Percentiles rank a stretch among this genome's conserved stretches.
These are phyloP conservation scores for Spicauda simplicius DNA, from an alignment of 2,888 invertebrate genomes.

Conservation along the genomic window DNA sequence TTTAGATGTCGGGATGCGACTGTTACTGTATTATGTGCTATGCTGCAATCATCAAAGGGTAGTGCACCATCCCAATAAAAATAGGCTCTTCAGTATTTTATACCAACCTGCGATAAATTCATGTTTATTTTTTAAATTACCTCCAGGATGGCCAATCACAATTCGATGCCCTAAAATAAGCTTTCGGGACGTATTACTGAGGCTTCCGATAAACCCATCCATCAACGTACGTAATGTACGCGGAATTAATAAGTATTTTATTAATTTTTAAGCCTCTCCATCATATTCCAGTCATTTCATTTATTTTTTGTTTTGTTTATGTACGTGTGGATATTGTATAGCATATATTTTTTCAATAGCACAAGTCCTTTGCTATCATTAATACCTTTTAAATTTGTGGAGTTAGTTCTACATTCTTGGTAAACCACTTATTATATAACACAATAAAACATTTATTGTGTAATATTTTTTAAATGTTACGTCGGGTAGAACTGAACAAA, in stretches of 20 bases:
- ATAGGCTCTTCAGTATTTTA: conserved; percentile 4
- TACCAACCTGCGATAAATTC: not conserved
- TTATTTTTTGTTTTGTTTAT: not conserved
- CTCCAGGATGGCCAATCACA: conserved; percentile 28
- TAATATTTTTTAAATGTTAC: no score
- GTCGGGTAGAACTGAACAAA: no score
- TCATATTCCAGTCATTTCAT: conserved; percentile 44
- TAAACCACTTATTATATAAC: no score
- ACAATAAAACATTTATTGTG: no score
- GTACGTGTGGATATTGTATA: conserved; percentile 3
- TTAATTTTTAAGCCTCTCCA: conserved; percentile 54
- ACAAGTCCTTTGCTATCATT: not conserved
- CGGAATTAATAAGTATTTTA: conserved; percentile 45
- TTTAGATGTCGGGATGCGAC: no score
- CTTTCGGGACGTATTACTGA: conserved; percentile 47
- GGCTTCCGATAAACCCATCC: conserved; percentile 47
- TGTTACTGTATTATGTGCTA: no score
- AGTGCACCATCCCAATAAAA: not conserved
- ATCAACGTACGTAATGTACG: conserved; percentile 54
- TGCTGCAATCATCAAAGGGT: no score
- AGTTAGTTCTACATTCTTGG: no score
- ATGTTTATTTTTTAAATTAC: conserved; percentile 30
- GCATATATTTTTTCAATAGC: not conserved
- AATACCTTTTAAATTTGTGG: no score
- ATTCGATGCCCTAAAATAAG: conserved; percentile 30